Conservation (phyloP, 2,888 invertebrate species). For the Lymantria dispar region DNA sequence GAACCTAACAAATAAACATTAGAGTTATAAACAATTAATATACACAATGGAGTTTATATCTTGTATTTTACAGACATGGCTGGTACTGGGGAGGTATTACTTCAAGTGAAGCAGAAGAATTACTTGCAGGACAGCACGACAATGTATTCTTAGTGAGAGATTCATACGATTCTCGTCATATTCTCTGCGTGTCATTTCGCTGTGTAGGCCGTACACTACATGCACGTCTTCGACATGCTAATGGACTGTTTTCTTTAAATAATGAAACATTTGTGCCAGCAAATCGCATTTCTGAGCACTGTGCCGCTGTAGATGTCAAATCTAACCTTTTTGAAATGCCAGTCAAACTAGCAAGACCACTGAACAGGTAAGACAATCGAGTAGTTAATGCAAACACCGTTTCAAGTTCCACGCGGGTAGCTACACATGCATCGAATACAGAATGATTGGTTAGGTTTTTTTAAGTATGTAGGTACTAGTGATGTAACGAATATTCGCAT, state of each 20-base stretch:
- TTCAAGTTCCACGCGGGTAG: too few relatives aligned
- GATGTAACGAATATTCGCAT: too few relatives aligned
- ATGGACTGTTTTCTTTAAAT: slow-evolving; percentile 85
- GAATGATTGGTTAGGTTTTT: too few relatives aligned
- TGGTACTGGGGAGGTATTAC: slow-evolving; percentile 92
- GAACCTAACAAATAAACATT: too few relatives aligned
- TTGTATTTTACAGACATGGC: slow-evolving; percentile 69
- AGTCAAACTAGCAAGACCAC: slow-evolving; percentile 73
- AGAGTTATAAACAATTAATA: too few relatives aligned
- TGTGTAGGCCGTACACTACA: slow-evolving; percentile 87
- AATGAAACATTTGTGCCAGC: slow-evolving; percentile 82
- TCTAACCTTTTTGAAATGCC: slow-evolving; percentile 76
- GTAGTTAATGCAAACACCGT: too few relatives aligned
- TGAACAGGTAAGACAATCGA: slow-evolving; percentile 59
- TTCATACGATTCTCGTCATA: slow-evolving; percentile 86
- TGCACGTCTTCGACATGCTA: slow-evolving; percentile 87
- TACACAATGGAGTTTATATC: background rate
- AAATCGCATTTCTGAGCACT: slow-evolving; percentile 75
- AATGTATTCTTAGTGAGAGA: slow-evolving; percentile 89
- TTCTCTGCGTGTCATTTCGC: slow-evolving; percentile 88
- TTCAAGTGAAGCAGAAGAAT: slow-evolving; percentile 86
- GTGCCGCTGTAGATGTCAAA: slow-evolving; percentile 74
- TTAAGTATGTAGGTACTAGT: too few relatives aligned
- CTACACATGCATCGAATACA: too few relatives aligned
- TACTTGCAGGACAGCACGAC: slow-evolving; percentile 85